Evolutionary conservation across 2,888 invertebrate genomes (phyloP).

Genomic region (Girardia tigrina): DNA sequence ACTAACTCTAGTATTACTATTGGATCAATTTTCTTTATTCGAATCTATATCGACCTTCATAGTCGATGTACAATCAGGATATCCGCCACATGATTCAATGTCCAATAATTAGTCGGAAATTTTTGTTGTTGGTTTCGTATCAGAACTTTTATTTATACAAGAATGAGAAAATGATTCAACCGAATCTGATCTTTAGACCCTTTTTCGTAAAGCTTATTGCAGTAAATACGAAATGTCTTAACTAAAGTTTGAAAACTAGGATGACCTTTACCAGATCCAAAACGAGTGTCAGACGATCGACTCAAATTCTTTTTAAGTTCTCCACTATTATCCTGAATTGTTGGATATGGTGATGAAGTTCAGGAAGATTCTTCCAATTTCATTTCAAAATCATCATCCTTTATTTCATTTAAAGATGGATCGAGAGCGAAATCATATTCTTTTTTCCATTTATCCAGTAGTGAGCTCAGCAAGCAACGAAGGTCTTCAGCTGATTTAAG

Average conservation of each 20-base stretch:
- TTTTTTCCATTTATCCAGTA: conserved; percentile 17
- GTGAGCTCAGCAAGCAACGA: neutral
- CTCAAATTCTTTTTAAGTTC: neutral
- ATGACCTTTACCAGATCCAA: neutral
- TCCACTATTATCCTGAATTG: neutral
- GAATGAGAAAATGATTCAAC: neutral
- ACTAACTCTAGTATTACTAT: neutral
- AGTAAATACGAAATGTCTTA: neutral
- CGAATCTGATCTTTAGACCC: conserved; percentile 1
- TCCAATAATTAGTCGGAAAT: neutral
- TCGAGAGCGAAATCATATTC: neutral
- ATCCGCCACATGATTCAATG: neutral
- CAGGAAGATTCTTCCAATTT: neutral
- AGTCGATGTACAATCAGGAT: neutral
- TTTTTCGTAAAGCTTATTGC: neutral
- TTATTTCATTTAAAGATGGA: neutral
- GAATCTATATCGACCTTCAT: conserved; percentile 1
- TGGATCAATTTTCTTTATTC: neutral
- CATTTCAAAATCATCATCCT: conserved; percentile 13
- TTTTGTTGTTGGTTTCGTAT: conserved; percentile 3
- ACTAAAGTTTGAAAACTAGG: neutral
- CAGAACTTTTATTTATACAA: neutral
- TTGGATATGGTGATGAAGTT: neutral
- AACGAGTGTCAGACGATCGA: neutral
- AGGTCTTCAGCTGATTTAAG: neutral